These are phyloP conservation scores for Metaphire vulgaris DNA, from an alignment of 1,140 invertebrate species.

Conservation along the genomic window DNA sequence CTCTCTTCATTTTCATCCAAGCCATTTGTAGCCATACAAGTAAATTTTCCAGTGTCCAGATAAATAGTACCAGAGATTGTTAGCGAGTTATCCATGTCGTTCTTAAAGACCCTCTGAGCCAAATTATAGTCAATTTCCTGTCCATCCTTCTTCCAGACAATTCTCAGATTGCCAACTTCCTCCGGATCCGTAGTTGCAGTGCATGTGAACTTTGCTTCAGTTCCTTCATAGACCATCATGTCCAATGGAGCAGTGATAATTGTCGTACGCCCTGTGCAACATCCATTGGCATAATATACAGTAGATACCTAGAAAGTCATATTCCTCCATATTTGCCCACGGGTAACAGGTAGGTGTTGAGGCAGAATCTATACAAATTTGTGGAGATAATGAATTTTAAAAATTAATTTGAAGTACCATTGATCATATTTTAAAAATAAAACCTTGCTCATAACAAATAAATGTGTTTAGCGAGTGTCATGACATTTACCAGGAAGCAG, in stretches of 20 bases:
- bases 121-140: constrained; percentile 77
- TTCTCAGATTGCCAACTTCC: constrained; percentile 56
- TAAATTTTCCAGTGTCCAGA: constrained; percentile 88
- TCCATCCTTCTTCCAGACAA: constrained; percentile 81
- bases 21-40: constrained; percentile 85
- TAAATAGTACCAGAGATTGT: constrained; percentile 89
- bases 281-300: no score
- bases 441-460: no score
- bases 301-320: no score
- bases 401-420: no score
- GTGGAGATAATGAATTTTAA: no score
- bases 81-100: constrained; percentile 75
- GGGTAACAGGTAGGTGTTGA: no score
- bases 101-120: constrained; percentile 59
- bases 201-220: constrained; percentile 34
- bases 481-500: no score
- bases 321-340: no score
- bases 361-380: no score
- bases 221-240: constrained; percentile 38
- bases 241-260: constrained; percentile 42
- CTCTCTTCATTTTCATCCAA: constrained; percentile 74
- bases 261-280: constrained; percentile 37
- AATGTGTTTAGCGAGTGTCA: no score
- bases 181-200: constrained; percentile 35
- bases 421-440: no score